Conservation (phyloP, 1,140 invertebrate species). For the Penaeus chinensis region DNA sequence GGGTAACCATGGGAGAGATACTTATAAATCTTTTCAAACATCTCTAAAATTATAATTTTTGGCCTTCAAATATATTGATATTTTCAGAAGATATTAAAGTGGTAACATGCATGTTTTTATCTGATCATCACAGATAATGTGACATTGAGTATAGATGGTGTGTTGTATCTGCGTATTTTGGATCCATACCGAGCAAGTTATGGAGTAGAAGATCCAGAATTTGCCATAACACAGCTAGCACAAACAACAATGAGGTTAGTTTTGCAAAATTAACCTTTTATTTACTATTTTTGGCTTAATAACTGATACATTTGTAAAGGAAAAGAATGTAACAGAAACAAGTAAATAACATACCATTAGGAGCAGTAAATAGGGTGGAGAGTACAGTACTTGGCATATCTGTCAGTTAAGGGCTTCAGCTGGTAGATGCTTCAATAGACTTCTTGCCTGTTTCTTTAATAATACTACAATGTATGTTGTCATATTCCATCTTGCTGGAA, state of each 20-base stretch:
- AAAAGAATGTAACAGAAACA: background rate
- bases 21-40: too few species aligned
- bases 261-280: background rate
- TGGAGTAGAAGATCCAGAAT: conserved; percentile 99
- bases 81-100: background rate
- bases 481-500: too few species aligned
- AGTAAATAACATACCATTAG: too few species aligned
- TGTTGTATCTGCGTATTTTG: conserved; percentile 93
- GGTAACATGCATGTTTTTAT: background rate
- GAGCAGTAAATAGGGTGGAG: too few species aligned
- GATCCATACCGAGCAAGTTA: conserved; percentile 97
- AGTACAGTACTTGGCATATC: too few species aligned
- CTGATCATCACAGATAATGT: conserved; percentile 84
- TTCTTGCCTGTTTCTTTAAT: too few species aligned
- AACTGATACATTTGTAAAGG: conserved; percentile 1
- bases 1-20: too few species aligned
- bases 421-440: too few species aligned
- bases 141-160: conserved; percentile 95
- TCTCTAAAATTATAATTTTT: too few species aligned
- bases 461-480: too few species aligned
- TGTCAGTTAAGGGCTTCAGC: too few species aligned
- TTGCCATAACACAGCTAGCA: conserved; percentile 97
- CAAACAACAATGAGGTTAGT: conserved; percentile 95
- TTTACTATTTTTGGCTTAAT: background rate
- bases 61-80: too few species aligned